Base-by-base conservation (phyloP, 2,888 invertebrate species). In the Xanthia togata region DNA sequence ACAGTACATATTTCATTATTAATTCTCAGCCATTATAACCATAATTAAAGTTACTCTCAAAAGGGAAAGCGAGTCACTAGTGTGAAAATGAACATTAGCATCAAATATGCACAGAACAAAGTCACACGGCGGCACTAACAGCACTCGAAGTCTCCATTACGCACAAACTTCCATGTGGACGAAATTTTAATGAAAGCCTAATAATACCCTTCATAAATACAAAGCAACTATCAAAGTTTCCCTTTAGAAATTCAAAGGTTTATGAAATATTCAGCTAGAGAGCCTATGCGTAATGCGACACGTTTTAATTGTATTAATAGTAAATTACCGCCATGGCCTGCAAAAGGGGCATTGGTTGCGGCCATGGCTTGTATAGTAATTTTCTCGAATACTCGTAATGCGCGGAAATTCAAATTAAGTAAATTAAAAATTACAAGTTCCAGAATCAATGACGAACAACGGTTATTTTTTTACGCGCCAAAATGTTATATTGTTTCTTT, bases 191-290 rank as follows among this genome's bases (percentile, higher is more conserved):
- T 89, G 86, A 82, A 76, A 72, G 81, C 69, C 76, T 84, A 88
- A 86, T 88, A 89, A 85, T 81, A 78, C 70, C 88, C 83, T 65
- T 89, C 90, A 89, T 91, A 89, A 89, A 90, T 90, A 89, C 83
- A 89, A 84, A 90, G 85, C 80, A 86, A 90, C 88, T 91, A 90
- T 89, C 87, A 87, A 90, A 90, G 89, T 89, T 89, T 83, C 59
- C 26, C 65, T 77, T 86, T 84, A 85, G 72, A 64, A 77, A 86
- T 89, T 87, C 86, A 84, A 70, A 73, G 79, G 77, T 23, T 70
- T 60, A 73, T 89, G 72, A 83, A 89, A 88, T 89, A 89, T 90
- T 88, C 79, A 89, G 50, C 31, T 50, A 8, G 23, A 69, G 69
- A 57, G 79, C 60, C 78, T 69, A 80, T 72, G 62, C n/a, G 69